Percentiles rank a stretch among this genome's conserved stretches.
phyloP scores from a whole-genome alignment of 1,140 invertebrate genomes.

The Gonioctena quinquepunctata region DNA sequence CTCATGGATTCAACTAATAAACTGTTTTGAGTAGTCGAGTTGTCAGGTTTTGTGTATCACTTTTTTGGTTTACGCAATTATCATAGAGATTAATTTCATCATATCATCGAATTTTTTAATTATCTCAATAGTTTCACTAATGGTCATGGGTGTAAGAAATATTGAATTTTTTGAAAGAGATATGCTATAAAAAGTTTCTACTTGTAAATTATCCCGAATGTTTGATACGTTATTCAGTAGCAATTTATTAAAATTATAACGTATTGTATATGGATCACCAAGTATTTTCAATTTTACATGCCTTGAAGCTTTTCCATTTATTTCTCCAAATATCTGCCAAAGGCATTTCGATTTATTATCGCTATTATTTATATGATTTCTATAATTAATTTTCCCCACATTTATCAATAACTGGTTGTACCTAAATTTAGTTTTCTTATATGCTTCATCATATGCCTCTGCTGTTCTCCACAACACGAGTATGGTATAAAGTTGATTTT shows the following conservation, averaged over 20 bases:
- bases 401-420: no score
- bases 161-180: neutral
- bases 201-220: neutral
- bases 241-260: neutral
- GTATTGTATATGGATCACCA: neutral
- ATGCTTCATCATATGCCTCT: neutral
- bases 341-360: no score
- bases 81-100: no score
- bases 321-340: no score
- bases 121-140: neutral
- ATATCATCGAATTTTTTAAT: neutral
- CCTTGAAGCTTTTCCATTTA: no score
- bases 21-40: no score
- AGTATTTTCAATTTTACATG: no score
- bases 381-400: neutral
- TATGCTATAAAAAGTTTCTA: neutral
- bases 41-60: no score
- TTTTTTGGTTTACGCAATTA: no score
- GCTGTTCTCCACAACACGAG: neutral
- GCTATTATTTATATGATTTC: neutral
- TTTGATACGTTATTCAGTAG: neutral
- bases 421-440: no score
- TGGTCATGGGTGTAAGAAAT: neutral
- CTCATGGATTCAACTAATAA: no score
- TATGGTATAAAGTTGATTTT: neutral